Evolutionary conservation across 1,140 invertebrate species (phyloP).

Genomic region (Drosophila kikkawai): DNA sequence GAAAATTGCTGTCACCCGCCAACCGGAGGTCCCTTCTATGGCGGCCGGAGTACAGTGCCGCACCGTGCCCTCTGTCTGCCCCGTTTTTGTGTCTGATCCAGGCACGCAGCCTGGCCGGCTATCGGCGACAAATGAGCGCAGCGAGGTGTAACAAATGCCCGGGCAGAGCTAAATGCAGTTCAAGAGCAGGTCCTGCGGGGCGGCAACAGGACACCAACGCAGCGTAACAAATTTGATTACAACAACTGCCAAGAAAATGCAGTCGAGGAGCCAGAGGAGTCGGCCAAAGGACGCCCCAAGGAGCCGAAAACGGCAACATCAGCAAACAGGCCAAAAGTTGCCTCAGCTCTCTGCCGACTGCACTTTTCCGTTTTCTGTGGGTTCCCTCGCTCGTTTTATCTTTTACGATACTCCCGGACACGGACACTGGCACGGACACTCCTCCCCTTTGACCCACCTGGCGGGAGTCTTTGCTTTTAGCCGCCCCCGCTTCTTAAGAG

Average conservation of each 20-base stretch:
- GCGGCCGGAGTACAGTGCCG: constrained; percentile 1
- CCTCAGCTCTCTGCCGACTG: constrained; percentile 33
- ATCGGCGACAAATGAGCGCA: constrained; percentile 72
- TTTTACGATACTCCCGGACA: constrained; percentile 45
- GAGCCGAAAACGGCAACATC: constrained; percentile 62
- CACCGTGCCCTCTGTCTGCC: neutral
- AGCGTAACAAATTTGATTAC: constrained; percentile 80
- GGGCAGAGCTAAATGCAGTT: constrained; percentile 28
- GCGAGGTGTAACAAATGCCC: constrained; percentile 53
- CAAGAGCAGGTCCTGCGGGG: constrained; percentile 21
- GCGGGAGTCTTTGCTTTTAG: constrained; percentile 38
- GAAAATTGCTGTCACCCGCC: constrained; percentile 36
- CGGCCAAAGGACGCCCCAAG: constrained; percentile 54
- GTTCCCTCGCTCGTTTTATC: constrained; percentile 16
- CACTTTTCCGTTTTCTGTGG: constrained; percentile 52
- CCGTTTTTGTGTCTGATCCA: constrained; percentile 6
- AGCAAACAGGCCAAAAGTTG: constrained; percentile 65
- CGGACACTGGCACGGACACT: constrained; percentile 1
- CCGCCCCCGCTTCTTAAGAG: constrained; percentile 49
- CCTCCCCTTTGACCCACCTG: constrained; percentile 32
- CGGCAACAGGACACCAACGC: constrained; percentile 35
- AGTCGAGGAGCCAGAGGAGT: constrained; percentile 7
- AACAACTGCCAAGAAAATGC: constrained; percentile 44
- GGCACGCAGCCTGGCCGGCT: constrained; percentile 37
- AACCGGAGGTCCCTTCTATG: constrained; percentile 41